Conservation (phyloP, 2,113 vertebrate species). For the Ctenomys sociabilis region DNA sequence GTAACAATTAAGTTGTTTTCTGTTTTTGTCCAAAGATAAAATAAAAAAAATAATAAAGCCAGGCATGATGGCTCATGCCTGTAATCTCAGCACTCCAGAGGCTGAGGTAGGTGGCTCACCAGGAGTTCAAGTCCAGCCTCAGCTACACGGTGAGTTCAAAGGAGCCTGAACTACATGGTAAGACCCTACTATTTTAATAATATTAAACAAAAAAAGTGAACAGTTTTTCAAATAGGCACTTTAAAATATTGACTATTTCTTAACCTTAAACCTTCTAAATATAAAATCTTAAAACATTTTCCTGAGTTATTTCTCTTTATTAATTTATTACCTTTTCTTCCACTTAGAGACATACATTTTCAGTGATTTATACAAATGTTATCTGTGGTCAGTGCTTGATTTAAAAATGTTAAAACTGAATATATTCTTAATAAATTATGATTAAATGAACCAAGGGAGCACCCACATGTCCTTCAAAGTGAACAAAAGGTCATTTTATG, state of each 20-base stretch:
- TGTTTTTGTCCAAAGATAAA: not conserved
- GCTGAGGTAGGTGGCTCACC: not conserved
- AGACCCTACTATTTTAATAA: not conserved
- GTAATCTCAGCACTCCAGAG: not conserved
- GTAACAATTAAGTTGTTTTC: not conserved
- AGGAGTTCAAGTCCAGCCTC: not conserved
- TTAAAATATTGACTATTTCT: not conserved
- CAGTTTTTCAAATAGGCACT: not conserved
- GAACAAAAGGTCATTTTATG: not conserved
- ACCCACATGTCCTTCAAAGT: slow-evolving; percentile 18
- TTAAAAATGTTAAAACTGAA: slow-evolving; percentile 59
- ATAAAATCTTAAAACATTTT: slow-evolving; percentile 55
- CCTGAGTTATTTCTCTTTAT: slow-evolving; percentile 68
- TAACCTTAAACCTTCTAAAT: slow-evolving; percentile 32
- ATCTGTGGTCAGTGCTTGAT: slow-evolving; percentile 45
- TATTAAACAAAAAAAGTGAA: not conserved
- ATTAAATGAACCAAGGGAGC: slow-evolving; percentile 46
- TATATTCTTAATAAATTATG: slow-evolving; percentile 30
- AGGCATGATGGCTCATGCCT: not conserved
- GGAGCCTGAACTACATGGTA: not conserved
- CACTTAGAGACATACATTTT: not conserved
- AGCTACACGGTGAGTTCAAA: not conserved
- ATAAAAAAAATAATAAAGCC: not conserved
- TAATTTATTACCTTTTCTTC: slow-evolving; percentile 29
- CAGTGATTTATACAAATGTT: slow-evolving; percentile 37